Evolutionary conservation across 2,797 vertebrate genomes (phyloP).

Genomic region (Margarornis squamiger): DNA sequence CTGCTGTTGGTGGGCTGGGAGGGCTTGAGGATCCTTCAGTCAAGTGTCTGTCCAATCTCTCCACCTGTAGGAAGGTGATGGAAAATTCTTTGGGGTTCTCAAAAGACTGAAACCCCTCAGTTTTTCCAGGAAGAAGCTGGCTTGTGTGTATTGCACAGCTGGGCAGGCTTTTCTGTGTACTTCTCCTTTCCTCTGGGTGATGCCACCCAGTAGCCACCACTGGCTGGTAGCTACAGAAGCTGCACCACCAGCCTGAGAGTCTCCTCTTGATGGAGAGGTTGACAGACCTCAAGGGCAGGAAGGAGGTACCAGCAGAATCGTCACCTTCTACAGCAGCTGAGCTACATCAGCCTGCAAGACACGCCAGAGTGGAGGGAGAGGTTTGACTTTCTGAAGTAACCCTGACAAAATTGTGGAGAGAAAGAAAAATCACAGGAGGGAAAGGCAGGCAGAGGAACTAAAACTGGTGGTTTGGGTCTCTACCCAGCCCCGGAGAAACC

Average conservation of each 20-base stretch:
- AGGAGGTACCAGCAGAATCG: background rate
- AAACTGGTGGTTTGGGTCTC: background rate
- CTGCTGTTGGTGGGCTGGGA: background rate
- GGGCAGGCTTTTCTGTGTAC: background rate
- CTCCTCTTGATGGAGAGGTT: background rate
- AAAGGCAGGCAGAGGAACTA: constrained; percentile 9
- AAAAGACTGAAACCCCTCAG: background rate
- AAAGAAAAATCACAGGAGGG: background rate
- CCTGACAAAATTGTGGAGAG: background rate
- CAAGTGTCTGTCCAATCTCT: background rate
- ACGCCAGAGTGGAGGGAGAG: background rate
- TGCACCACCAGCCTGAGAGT: background rate
- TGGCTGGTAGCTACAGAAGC: background rate
- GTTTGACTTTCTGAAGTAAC: background rate
- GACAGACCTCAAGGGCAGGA: background rate
- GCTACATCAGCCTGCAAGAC: background rate
- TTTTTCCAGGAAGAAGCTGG: background rate
- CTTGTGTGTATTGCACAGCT: background rate
- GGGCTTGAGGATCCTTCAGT: background rate
- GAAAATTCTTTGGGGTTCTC: background rate
- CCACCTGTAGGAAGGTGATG: background rate
- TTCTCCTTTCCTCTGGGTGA: constrained; percentile 12
- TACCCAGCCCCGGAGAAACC: background rate
- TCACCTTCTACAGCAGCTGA: background rate
- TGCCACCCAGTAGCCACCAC: background rate